These are phyloP conservation scores for Bombus confusus DNA, from an alignment of 1,140 invertebrate species.

Conservation along the genomic window DNA sequence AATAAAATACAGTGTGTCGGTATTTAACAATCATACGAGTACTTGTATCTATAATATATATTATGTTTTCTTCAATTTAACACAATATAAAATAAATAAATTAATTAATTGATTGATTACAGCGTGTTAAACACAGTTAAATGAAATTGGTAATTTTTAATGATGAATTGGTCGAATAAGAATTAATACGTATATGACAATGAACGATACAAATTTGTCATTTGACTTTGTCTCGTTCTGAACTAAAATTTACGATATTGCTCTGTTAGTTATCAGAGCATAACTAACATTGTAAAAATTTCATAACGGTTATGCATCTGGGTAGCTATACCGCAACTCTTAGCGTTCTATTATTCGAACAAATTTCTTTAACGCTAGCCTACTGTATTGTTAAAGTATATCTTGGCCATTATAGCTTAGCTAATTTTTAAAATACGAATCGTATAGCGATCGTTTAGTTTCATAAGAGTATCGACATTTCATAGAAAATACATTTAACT, in stretches of 20 bases:
- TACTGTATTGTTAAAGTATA: neutral
- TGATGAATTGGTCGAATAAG: no score
- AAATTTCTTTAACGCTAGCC: neutral
- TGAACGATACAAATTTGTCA: no score
- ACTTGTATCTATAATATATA: neutral
- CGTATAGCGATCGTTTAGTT: neutral
- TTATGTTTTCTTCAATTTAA: neutral
- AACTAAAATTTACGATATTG: neutral
- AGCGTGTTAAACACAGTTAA: no score
- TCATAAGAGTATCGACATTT: neutral
- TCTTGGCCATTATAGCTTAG: neutral
- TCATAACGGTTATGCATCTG: slow-evolving; percentile 28
- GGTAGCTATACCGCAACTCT: slow-evolving; percentile 32
- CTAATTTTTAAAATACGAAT: neutral
- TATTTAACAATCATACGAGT: neutral
- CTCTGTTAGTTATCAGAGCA: slow-evolving; percentile 22
- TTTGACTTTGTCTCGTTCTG: neutral
- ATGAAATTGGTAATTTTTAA: no score
- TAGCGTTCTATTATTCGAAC: neutral
- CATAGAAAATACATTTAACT: neutral
- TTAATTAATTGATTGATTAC: no score
- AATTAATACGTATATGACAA: no score
- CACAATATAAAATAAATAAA: neutral
- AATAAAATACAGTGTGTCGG: no score
- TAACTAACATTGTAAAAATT: slow-evolving; percentile 26